phyloP scores from a whole-genome alignment of 1,140 invertebrate genomes.

The Stratiolaelaps scimitus region DNA sequence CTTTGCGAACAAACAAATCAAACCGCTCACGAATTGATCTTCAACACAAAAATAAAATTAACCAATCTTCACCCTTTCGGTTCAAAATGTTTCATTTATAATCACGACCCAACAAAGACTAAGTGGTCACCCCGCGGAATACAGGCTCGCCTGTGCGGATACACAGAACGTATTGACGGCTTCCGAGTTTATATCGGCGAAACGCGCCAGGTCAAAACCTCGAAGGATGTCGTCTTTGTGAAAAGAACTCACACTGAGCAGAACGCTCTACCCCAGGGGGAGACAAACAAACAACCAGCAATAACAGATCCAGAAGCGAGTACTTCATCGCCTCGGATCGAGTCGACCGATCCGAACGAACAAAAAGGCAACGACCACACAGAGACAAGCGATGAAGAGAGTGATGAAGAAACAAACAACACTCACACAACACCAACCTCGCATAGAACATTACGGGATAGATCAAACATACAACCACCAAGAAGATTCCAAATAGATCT shows the following conservation, averaged over 20 bases:
- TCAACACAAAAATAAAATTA: neutral
- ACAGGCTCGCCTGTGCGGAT: neutral
- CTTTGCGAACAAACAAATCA: neutral
- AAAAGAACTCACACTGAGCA: neutral
- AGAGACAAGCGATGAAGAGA: neutral
- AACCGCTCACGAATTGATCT: neutral
- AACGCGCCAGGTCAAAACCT: neutral
- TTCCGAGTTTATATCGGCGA: neutral
- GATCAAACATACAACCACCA: slow-evolving; percentile 8
- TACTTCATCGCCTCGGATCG: neutral
- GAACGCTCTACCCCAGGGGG: neutral
- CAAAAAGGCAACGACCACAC: neutral
- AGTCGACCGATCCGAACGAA: neutral
- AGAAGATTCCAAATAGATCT: neutral
- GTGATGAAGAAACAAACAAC: neutral
- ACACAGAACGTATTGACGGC: slow-evolving; percentile 5
- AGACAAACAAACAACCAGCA: neutral
- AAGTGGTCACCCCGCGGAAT: neutral
- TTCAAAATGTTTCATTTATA: neutral
- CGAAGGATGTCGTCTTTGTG: slow-evolving; percentile 2
- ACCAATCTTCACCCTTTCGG: slow-evolving; percentile 7
- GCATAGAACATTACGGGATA: neutral
- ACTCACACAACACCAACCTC: neutral
- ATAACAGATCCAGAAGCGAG: neutral
- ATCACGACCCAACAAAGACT: neutral